These are phyloP conservation scores for Xerus rutilus DNA, from an alignment of 2,797 vertebrate genomes.

Conservation along the genomic window DNA sequence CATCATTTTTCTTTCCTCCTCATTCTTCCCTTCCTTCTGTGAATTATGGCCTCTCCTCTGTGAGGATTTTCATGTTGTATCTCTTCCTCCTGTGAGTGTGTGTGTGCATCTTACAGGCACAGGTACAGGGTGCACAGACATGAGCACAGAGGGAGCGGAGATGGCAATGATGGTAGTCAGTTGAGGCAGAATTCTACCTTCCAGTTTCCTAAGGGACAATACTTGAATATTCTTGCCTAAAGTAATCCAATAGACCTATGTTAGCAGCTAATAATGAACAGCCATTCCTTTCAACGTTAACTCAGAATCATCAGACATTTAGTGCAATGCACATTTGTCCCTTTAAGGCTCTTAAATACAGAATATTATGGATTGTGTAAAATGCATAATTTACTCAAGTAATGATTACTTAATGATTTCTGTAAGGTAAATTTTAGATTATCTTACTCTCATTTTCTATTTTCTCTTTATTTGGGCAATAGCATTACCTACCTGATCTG, in stretches of 20 bases:
- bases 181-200: neutral
- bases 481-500: constrained; percentile 67
- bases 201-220: neutral
- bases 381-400: constrained; percentile 65
- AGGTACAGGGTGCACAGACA: neutral
- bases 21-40: neutral
- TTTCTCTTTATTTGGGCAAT: constrained; percentile 67
- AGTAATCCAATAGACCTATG: neutral
- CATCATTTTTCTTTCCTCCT: neutral
- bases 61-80: neutral
- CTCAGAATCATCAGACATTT: constrained; percentile 20
- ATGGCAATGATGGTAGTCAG: too few relatives aligned
- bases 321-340: neutral
- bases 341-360: constrained; percentile 15
- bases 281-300: constrained; percentile 5
- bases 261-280: neutral
- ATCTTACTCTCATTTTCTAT: constrained; percentile 37
- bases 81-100: neutral
- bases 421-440: constrained; percentile 40
- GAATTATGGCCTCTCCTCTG: neutral
- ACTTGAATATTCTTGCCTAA: neutral
- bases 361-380: constrained; percentile 52
- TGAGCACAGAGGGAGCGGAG: neutral
- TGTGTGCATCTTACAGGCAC: neutral
- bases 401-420: constrained; percentile 70